phyloP scores from a whole-genome alignment of 2,888 invertebrate species.

The Synanthedon formicaeformis region DNA sequence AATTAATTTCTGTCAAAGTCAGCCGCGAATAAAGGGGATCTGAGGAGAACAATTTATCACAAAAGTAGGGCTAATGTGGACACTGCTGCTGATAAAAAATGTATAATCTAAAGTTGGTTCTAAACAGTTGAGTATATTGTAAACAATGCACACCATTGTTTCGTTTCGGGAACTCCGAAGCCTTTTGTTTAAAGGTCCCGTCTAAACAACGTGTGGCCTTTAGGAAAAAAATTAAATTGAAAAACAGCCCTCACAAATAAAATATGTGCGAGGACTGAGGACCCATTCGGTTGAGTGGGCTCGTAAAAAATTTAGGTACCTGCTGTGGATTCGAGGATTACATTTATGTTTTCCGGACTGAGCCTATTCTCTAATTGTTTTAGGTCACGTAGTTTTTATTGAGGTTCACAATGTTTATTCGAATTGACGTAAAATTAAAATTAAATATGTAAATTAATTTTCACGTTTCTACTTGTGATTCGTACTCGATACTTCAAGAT shows the following conservation, averaged over 20 bases:
- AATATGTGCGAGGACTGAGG: not conserved
- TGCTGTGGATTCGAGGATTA: not conserved
- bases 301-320: not conserved
- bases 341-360: not conserved
- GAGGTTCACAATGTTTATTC: no score
- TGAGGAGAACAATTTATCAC: slow-evolving; percentile 14
- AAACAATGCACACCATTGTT: not conserved
- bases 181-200: not conserved
- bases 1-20: slow-evolving; percentile 16
- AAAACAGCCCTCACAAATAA: not conserved
- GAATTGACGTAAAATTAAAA: no score
- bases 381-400: not conserved
- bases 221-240: not conserved
- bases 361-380: not conserved
- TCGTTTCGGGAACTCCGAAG: not conserved
- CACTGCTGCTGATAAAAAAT: slow-evolving; percentile 1
- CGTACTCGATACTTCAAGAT: no score
- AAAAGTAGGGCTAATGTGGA: slow-evolving; percentile 6
- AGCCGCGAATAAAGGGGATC: slow-evolving; percentile 10
- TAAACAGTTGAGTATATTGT: not conserved
- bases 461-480: no score
- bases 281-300: not conserved
- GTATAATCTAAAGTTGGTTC: not conserved
- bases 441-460: no score
- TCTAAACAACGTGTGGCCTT: no score